Evolutionary conservation across 2,797 vertebrate species (phyloP).

Genomic region (Sebastes minor): DNA sequence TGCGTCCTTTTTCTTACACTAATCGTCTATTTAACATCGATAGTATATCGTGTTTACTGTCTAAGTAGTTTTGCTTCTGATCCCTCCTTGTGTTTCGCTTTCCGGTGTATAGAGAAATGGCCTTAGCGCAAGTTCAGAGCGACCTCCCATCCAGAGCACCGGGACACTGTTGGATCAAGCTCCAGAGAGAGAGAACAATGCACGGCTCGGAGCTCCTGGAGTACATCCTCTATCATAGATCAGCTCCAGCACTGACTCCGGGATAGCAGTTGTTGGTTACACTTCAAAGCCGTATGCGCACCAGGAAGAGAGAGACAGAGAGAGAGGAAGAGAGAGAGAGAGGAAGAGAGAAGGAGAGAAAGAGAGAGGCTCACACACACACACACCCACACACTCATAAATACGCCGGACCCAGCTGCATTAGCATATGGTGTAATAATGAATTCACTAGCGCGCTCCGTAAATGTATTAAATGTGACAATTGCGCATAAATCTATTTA

Average conservation of each 20-base stretch:
- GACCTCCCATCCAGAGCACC: constrained; percentile 47
- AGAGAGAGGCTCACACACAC: not conserved
- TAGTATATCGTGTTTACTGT: not conserved
- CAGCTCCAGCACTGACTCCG: constrained; percentile 49
- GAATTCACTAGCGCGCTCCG: constrained; percentile 79
- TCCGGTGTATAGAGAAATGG: constrained; percentile 23
- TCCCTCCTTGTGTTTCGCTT: constrained; percentile 5
- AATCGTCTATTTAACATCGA: not conserved
- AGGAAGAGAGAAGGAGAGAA: too few species aligned
- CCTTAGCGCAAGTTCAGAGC: constrained; percentile 57
- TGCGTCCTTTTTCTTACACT: not conserved
- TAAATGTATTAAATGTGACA: constrained; percentile 85
- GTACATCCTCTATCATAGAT: not conserved
- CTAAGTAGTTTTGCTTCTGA: constrained; percentile 16
- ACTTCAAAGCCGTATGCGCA: constrained; percentile 64
- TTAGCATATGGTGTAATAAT: constrained; percentile 85
- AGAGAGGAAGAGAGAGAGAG: too few species aligned
- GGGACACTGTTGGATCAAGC: constrained; percentile 33
- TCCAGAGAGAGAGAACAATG: constrained; percentile 60
- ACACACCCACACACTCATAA: constrained; percentile 46
- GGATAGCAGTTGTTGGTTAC: constrained; percentile 69
- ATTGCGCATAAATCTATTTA: constrained; percentile 83
- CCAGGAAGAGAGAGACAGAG: constrained; percentile 17
- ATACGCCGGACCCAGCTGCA: constrained; percentile 76
- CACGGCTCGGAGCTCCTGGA: constrained; percentile 37